Conservation (phyloP, 1,140 invertebrate genomes). For the Cotesia typhae region DNA sequence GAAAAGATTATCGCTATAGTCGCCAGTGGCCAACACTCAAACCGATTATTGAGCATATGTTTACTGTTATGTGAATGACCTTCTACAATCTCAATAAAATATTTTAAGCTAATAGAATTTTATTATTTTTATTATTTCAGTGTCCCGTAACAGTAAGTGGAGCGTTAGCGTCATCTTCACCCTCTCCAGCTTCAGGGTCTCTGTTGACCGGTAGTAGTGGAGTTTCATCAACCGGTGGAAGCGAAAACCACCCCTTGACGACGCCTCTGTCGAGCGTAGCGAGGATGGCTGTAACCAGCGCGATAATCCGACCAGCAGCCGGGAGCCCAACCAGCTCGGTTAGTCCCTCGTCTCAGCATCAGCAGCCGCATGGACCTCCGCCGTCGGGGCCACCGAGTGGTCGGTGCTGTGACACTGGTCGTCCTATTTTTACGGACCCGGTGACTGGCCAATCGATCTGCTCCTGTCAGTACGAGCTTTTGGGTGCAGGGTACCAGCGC, state of each 20-base stretch:
- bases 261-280: slow-evolving; percentile 59
- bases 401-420: slow-evolving; percentile 90
- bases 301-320: slow-evolving; percentile 57
- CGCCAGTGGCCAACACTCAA: too few relatives aligned
- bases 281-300: slow-evolving; percentile 65
- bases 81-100: too few relatives aligned
- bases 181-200: slow-evolving; percentile 64
- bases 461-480: slow-evolving; percentile 85
- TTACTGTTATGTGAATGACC: too few relatives aligned
- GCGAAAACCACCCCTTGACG: slow-evolving; percentile 52
- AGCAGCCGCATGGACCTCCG: slow-evolving; percentile 67
- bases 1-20: too few relatives aligned
- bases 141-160: slow-evolving; percentile 66
- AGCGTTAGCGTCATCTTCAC: slow-evolving; percentile 71
- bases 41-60: too few relatives aligned
- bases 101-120: not conserved
- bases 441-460: slow-evolving; percentile 91
- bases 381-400: slow-evolving; percentile 61
- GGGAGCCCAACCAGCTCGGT: slow-evolving; percentile 61
- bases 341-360: slow-evolving; percentile 59
- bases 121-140: slow-evolving; percentile 47
- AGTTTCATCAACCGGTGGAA: slow-evolving; percentile 52
- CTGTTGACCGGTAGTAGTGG: slow-evolving; percentile 52
- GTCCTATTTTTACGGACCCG: slow-evolving; percentile 91
- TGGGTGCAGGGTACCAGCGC: slow-evolving; percentile 79